These are phyloP conservation scores for Oasisia sp. DNA, from an alignment of 2,888 invertebrate species.

Conservation along the genomic window DNA sequence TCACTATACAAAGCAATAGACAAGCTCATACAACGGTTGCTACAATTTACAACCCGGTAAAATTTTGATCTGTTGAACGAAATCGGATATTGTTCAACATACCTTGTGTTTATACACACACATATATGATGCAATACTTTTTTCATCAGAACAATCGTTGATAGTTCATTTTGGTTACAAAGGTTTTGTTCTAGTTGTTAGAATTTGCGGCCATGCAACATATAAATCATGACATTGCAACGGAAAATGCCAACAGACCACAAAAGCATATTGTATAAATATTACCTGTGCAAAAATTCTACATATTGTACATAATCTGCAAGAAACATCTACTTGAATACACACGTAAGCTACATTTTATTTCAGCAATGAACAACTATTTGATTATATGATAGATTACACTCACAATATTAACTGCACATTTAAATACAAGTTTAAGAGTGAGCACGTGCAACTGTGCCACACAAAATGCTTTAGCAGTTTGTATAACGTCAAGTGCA, in stretches of 20 bases:
- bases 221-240: background rate
- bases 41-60: background rate
- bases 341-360: background rate
- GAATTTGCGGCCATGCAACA: background rate
- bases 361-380: background rate
- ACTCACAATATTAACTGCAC: conserved; percentile 12
- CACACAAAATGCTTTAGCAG: conserved; percentile 9
- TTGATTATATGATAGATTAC: conserved; percentile 6
- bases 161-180: background rate
- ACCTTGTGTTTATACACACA: background rate
- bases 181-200: background rate
- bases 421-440: background rate
- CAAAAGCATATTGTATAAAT: background rate
- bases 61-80: background rate
- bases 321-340: background rate
- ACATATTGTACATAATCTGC: conserved; percentile 13
- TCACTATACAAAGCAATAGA: background rate
- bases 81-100: background rate
- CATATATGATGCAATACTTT: background rate
- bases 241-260: background rate
- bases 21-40: background rate
- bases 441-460: background rate
- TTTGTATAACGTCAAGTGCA: background rate
- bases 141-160: background rate
- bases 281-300: conserved; percentile 8